Conservation (phyloP, 2,797 vertebrate genomes). For the Poeciliopsis turneri region DNA sequence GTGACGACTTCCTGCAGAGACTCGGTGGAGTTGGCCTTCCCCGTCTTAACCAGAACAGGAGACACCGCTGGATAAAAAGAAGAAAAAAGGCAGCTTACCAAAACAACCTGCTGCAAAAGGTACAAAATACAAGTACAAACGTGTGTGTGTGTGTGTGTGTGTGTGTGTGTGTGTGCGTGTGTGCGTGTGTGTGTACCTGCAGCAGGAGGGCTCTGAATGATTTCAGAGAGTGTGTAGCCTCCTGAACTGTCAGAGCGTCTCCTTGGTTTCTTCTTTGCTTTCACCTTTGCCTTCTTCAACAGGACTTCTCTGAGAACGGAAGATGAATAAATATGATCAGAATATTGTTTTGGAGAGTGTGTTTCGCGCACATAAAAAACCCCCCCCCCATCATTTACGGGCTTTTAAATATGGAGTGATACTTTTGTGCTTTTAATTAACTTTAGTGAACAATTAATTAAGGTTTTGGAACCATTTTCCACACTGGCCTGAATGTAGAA, state of each 20-base stretch:
- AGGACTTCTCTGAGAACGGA: constrained; percentile 83
- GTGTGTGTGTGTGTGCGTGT: not conserved
- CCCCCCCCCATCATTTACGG: not conserved
- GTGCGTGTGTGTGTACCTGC: constrained; percentile 77
- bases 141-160: not conserved
- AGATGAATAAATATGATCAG: constrained; percentile 12
- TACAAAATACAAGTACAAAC: too few relatives aligned
- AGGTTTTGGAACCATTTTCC: not conserved
- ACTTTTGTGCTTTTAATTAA: not conserved
- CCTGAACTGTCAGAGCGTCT: constrained; percentile 93
- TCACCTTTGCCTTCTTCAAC: constrained; percentile 91
- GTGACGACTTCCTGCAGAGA: constrained; percentile 95
- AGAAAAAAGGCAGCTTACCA: not conserved
- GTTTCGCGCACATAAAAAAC: not conserved
- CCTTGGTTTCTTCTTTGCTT: constrained; percentile 93
- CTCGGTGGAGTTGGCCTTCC: constrained; percentile 89
- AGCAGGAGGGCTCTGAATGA: constrained; percentile 90
- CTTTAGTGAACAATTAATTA: not conserved
- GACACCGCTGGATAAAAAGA: constrained; percentile 53
- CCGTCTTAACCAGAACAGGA: constrained; percentile 81
- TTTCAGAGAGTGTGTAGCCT: constrained; percentile 93
- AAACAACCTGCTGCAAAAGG: not conserved
- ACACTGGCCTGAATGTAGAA: not conserved
- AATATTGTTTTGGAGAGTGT: not conserved
- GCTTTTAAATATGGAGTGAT: not conserved